Percentiles rank a stretch among this genome's conserved stretches.
Evolutionary conservation across 2,797 vertebrate genomes (phyloP).

Genomic region (Rhynchonycteris naso): DNA sequence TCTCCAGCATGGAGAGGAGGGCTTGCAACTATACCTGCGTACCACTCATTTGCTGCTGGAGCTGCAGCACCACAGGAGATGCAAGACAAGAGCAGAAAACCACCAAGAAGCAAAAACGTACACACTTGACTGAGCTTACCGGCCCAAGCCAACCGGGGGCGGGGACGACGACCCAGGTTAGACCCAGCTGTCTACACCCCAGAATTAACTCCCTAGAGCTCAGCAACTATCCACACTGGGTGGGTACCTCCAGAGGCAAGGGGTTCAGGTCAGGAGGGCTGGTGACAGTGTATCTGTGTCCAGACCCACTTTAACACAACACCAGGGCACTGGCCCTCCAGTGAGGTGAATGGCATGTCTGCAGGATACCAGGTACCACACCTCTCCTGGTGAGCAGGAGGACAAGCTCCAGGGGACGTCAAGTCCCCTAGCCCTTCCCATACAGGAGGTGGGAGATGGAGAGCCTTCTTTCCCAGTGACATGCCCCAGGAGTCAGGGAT

Average conservation of each 20-base stretch:
- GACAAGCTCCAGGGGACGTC: neutral
- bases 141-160: neutral
- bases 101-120: neutral
- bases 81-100: neutral
- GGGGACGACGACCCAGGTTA: neutral
- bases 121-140: neutral
- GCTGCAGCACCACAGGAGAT: neutral
- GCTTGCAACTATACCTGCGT: no score
- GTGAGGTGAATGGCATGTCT: neutral
- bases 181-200: no score
- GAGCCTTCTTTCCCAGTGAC: neutral
- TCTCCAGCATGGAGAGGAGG: neutral
- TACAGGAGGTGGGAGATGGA: neutral
- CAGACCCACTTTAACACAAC: neutral
- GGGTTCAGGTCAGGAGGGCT: no score
- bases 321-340: neutral
- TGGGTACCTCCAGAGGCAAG: rapidly evolving
- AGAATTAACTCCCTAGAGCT: neutral
- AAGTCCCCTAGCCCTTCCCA: no score
- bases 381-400: rapidly evolving
- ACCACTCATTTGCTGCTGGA: no score
- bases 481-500: neutral
- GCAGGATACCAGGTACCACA: neutral
- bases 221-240: rapidly evolving
- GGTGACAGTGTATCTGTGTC: no score